A percentile compares a stretch with the other conserved stretches of the same genome.
Evolutionary conservation across 2,888 invertebrate species (phyloP).

Genomic region (Dasypogon diadema): DNA sequence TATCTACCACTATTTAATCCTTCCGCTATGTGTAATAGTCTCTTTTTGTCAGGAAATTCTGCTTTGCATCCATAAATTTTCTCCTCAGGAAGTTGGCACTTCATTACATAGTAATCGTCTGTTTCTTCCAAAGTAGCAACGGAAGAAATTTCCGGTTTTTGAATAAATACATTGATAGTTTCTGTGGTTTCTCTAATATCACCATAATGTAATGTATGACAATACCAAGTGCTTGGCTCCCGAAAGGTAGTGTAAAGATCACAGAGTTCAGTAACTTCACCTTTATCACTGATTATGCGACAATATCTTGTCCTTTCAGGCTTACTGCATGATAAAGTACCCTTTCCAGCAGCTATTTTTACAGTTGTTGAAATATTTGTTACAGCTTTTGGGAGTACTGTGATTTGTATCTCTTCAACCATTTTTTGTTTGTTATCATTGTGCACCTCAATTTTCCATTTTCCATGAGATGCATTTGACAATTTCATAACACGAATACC

Average conservation of each 20-base stretch:
- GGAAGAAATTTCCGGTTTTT: constrained; percentile 27
- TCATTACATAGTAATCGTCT: constrained; percentile 54
- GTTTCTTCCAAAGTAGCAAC: constrained; percentile 57
- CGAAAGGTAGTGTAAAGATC: neutral
- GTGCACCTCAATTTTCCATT: too few relatives aligned
- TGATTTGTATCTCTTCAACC: too few relatives aligned
- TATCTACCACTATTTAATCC: constrained; percentile 60
- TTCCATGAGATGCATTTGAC: too few relatives aligned
- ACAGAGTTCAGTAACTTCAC: too few relatives aligned
- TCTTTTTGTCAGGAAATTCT: constrained; percentile 59
- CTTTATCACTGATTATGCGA: too few relatives aligned
- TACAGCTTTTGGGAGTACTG: too few relatives aligned
- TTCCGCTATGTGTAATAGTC: constrained; percentile 59
- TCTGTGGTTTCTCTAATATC: constrained; percentile 59
- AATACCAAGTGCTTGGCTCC: constrained; percentile 58
- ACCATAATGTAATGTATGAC: constrained; percentile 59
- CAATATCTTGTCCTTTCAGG: too few relatives aligned
- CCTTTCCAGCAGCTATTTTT: too few relatives aligned
- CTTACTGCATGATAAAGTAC: too few relatives aligned
- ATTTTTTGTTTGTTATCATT: too few relatives aligned
- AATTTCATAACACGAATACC: too few relatives aligned
- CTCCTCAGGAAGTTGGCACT: constrained; percentile 57
- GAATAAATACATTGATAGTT: constrained; percentile 58
- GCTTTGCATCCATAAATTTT: constrained; percentile 58
- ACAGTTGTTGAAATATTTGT: too few relatives aligned